Percentiles rank a stretch among this genome's conserved stretches.
phyloP scores from a whole-genome alignment of 2,113 vertebrate species.

The Periophthalmus modestus region DNA sequence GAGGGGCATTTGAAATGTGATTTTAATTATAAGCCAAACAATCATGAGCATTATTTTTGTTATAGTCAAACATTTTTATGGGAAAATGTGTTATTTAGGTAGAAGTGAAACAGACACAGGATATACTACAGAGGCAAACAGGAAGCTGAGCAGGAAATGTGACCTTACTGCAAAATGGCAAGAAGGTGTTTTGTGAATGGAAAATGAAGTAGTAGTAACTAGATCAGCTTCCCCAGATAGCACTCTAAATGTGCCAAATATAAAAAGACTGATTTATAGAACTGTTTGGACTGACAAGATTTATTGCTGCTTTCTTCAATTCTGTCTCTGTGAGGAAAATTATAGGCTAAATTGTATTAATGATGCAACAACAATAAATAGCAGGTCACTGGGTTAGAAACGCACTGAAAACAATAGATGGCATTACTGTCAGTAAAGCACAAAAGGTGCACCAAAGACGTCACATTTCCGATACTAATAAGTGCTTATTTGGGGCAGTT shows the following conservation, averaged over 20 bases:
- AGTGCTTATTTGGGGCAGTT: neutral
- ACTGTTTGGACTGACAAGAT: neutral
- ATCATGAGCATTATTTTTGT: too few species aligned
- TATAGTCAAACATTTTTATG: too few species aligned
- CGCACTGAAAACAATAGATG: neutral
- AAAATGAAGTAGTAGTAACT: neutral
- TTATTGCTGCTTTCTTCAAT: neutral
- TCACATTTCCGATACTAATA: neutral
- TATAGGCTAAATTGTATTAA: neutral
- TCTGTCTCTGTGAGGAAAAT: neutral
- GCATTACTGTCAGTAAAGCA: neutral
- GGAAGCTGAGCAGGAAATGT: neutral
- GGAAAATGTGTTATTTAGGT: neutral
- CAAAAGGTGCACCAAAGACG: neutral
- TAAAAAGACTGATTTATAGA: neutral
- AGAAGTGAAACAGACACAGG: neutral
- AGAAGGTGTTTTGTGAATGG: neutral
- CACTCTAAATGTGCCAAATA: neutral
- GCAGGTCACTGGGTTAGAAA: neutral
- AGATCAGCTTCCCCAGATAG: neutral
- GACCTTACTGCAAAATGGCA: neutral
- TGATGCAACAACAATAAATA: neutral
- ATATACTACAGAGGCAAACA: neutral
- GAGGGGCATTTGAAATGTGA: too few species aligned
- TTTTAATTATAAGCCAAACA: too few species aligned